These are phyloP conservation scores for Brachionus manjavacas DNA, from an alignment of 1,140 invertebrate genomes.

Conservation along the genomic window DNA sequence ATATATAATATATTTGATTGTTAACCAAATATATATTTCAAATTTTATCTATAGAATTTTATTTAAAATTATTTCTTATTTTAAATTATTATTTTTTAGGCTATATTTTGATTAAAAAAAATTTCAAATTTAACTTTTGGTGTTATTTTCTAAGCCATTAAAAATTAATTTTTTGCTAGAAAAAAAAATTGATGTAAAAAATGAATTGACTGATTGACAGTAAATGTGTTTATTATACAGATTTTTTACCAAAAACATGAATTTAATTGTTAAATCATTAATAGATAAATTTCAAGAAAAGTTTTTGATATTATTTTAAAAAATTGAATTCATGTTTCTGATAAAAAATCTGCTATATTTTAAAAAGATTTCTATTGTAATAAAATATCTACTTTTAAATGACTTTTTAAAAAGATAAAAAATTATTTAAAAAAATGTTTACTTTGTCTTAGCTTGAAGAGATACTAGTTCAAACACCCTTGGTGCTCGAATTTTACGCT, in stretches of 20 bases:
- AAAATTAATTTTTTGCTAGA: neutral
- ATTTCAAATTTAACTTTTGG: neutral
- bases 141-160: neutral
- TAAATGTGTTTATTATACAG: neutral
- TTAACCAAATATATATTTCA: neutral
- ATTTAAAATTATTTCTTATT: neutral
- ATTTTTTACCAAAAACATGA: neutral
- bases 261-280: neutral
- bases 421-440: neutral
- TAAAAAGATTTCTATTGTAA: neutral
- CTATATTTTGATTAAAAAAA: neutral
- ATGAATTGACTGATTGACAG: neutral
- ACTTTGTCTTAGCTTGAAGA: neutral
- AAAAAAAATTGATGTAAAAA: neutral
- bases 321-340: neutral
- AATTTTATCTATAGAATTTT: neutral
- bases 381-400: neutral
- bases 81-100: neutral
- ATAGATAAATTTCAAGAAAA: neutral
- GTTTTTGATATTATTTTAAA: neutral
- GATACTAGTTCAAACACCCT: neutral
- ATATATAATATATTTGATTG: neutral
- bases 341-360: neutral
- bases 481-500: neutral
- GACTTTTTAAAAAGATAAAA: neutral